Evolutionary conservation across 1,140 invertebrate species (phyloP).

Genomic region (Drosophila teissieri): DNA sequence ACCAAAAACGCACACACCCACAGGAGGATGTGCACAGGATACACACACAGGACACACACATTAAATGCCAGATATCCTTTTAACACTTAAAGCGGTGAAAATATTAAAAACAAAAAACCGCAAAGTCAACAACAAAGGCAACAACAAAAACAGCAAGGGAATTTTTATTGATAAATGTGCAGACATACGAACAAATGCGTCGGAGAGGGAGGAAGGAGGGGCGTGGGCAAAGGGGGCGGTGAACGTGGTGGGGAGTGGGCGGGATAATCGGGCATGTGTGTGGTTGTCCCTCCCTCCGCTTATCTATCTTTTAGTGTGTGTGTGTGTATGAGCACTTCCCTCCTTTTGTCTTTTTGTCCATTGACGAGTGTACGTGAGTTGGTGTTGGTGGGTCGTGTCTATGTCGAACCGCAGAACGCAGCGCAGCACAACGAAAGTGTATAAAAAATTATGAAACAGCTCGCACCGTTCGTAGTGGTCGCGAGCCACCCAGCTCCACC

Average conservation of each 20-base stretch:
- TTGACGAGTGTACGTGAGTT: constrained; percentile 3
- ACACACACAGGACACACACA: constrained; percentile 47
- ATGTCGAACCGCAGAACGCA: constrained; percentile 71
- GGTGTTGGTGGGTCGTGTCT: constrained; percentile 60
- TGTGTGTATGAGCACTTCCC: constrained; percentile 14
- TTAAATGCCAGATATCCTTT: constrained; percentile 82
- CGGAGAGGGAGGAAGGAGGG: neutral
- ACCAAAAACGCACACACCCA: constrained; percentile 30
- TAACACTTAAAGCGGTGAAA: constrained; percentile 82
- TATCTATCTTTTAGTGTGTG: constrained; percentile 18
- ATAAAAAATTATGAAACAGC: constrained; percentile 81
- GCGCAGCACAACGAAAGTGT: constrained; percentile 71
- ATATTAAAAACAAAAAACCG: constrained; percentile 82
- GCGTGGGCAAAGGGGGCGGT: neutral
- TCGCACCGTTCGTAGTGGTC: constrained; percentile 58
- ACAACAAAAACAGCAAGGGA: constrained; percentile 41
- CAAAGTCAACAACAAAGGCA: constrained; percentile 70
- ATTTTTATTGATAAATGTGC: constrained; percentile 81
- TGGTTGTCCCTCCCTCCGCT: constrained; percentile 7
- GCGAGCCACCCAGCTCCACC: constrained; percentile 33
- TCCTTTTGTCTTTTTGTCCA: constrained; percentile 1
- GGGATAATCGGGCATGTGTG: constrained; percentile 31
- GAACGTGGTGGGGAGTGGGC: constrained; percentile 3
- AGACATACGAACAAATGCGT: constrained; percentile 49
- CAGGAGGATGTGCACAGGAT: constrained; percentile 43